Evolutionary conservation across 2,888 invertebrate genomes (phyloP), one percentile per base, ranked within the genome.

Genomic region (Sphaerophoria taeniata): DNA sequence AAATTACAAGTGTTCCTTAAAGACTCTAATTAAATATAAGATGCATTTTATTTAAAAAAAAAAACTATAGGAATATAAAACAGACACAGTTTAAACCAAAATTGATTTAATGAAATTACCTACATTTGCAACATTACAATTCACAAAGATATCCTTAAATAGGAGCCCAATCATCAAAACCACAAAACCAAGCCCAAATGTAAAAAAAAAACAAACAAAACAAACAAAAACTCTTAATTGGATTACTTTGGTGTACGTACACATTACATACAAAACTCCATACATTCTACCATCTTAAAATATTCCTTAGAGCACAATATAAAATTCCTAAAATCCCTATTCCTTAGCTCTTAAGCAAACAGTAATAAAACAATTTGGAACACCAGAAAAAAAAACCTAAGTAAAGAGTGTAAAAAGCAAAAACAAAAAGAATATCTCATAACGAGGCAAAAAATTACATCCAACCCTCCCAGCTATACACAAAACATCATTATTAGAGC

Each of bases 401-500:
- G 36, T 16, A 65, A n/a, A 7, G 12, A 58, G 3, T 9, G 33
- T 51, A 24, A 43, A 61, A 65, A 49, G 6, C 6, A n/a, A 5
- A 43, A 14, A 39, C 12, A 49, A 56, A 61, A 63, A 60, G 14
- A 60, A 45, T 61, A 56, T n/a, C 7, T 33, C n/a, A 58, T 3
- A 39, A 58, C 5, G 49, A 24, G 24, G 24, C 24, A 47, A 36
- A 73, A 61, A 67, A 47, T 55, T 24, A 76, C 76, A 81, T 60
- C 76, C 76, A 85, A 77, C 85, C 85, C 85, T 81, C 85, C 73
- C 24, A 56, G 45, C 81, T 81, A 39, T 39, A 24, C 39, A 70
- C 73, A 73, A 69, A 81, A 81, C 85, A 85, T 85, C 81, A 85
- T 85, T 85, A 85, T 81, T 85, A 85, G 73, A 85, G 85, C 85